Conservation (phyloP, 2,888 invertebrate species). For the Anthrax anthrax region DNA sequence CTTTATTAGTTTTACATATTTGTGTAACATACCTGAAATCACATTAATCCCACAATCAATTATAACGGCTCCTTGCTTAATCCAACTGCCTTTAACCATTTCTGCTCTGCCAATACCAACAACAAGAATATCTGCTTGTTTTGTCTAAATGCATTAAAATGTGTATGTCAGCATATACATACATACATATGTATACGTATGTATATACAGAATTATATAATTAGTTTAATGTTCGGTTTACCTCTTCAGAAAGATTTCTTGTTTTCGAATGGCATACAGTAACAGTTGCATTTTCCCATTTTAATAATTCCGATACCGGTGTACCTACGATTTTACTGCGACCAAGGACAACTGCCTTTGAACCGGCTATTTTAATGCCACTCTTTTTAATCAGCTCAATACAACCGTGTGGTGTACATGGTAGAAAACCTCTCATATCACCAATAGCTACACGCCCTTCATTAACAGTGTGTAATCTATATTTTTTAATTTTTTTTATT, state of each 20-base stretch:
- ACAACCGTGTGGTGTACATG: constrained; percentile 94
- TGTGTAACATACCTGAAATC: constrained; percentile 59
- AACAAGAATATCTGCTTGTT: constrained; percentile 86
- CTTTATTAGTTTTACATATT: too few relatives aligned
- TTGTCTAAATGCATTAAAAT: constrained; percentile 36
- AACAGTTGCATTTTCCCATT: constrained; percentile 95
- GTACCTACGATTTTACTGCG: constrained; percentile 97
- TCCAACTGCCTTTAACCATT: constrained; percentile 87
- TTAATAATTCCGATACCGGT: constrained; percentile 82
- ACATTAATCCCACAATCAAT: constrained; percentile 98
- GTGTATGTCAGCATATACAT: too few relatives aligned
- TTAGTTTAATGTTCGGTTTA: constrained; percentile 25
- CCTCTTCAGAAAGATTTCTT: constrained; percentile 59
- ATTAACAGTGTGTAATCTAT: constrained; percentile 76
- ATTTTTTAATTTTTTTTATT: background rate
- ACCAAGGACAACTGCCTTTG: constrained; percentile 84
- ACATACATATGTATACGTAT: background rate
- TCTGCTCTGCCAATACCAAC: constrained; percentile 85
- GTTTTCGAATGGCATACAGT: constrained; percentile 96
- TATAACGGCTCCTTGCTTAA: constrained; percentile 94
- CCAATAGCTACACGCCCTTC: constrained; percentile 86
- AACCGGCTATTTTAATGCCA: constrained; percentile 64
- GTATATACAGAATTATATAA: background rate
- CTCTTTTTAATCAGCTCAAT: constrained; percentile 77
- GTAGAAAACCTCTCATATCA: constrained; percentile 76